Evolutionary conservation across 2,113 vertebrate genomes (phyloP).

Genomic region (Probosciger aterrimus): DNA sequence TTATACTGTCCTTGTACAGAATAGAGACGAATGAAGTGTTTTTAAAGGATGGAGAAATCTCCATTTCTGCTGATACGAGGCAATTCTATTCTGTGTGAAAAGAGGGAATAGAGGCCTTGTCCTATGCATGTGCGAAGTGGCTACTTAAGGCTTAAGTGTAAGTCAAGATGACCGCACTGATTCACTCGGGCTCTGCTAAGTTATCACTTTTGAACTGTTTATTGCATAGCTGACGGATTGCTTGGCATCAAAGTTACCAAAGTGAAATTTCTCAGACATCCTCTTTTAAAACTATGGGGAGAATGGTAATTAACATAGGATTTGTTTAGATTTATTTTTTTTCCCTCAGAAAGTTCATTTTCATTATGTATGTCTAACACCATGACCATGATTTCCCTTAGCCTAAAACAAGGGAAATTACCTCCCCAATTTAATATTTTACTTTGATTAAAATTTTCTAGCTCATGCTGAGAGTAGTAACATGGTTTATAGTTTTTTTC

Average conservation of each 20-base stretch:
- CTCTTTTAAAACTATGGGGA: background rate
- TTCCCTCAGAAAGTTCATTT: background rate
- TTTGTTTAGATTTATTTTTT: background rate
- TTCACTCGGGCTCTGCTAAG: background rate
- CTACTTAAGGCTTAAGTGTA: background rate
- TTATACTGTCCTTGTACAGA: background rate
- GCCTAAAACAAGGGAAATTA: background rate
- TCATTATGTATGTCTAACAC: background rate
- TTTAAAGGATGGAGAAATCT: background rate
- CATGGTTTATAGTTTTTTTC: background rate
- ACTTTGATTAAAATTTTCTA: slow-evolving; percentile 6
- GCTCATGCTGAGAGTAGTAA: background rate
- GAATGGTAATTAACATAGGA: background rate
- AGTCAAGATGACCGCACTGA: background rate
- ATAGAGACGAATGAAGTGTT: background rate
- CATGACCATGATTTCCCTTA: background rate
- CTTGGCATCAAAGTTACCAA: background rate
- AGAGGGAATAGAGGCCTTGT: background rate
- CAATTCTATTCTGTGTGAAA: background rate
- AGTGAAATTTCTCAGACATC: background rate
- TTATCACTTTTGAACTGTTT: background rate
- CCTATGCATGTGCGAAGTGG: background rate
- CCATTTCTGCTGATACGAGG: background rate
- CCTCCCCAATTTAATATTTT: background rate
- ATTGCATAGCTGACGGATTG: background rate